Evolutionary conservation across 2,888 invertebrate genomes (phyloP).

Genomic region (Amiota communis): DNA sequence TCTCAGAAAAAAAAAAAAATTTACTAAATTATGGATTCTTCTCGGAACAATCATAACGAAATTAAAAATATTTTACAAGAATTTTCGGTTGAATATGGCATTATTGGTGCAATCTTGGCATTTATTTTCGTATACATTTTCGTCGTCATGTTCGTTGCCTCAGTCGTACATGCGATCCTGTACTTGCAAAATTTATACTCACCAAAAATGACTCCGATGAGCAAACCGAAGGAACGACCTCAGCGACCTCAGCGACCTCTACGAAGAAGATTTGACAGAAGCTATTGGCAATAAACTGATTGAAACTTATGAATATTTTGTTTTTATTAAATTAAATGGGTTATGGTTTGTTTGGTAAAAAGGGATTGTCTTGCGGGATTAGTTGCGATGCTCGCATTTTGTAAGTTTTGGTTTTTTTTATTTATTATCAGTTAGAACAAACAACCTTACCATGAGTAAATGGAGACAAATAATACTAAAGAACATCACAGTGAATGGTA

Average conservation of each 20-base stretch:
- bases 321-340: neutral
- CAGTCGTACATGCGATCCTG: neutral
- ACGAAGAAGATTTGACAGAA: too few relatives aligned
- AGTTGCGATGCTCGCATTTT: too few relatives aligned
- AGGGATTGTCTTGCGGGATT: too few relatives aligned
- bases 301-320: neutral
- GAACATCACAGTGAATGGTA: too few relatives aligned
- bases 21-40: neutral
- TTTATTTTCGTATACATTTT: neutral
- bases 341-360: too few relatives aligned
- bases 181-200: neutral
- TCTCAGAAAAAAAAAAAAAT: neutral
- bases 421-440: too few relatives aligned
- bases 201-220: too few relatives aligned
- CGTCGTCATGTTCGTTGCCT: neutral
- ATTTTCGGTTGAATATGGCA: neutral
- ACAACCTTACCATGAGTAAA: too few relatives aligned
- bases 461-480: too few relatives aligned
- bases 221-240: too few relatives aligned
- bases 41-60: neutral
- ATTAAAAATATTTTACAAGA: neutral
- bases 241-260: too few relatives aligned
- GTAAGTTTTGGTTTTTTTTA: too few relatives aligned
- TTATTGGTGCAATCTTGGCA: neutral
- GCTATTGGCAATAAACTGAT: neutral